Evolutionary conservation across 2,797 vertebrate species (phyloP), one percentile per base, ranked within the genome.

Genomic region (Chloroceryle inda): DNA sequence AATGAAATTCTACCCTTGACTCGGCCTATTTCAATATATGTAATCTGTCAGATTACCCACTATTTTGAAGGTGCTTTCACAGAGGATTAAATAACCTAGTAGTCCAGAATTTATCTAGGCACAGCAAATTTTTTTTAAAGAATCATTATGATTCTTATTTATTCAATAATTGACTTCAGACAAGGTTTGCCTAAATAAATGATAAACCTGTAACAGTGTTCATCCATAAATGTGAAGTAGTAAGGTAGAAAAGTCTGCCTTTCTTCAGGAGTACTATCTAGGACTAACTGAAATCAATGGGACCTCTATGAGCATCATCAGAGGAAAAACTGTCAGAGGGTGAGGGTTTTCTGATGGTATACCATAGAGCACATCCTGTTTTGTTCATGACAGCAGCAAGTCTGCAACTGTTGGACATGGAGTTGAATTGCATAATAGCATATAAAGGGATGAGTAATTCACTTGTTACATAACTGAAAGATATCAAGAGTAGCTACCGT

Each of bases 1-100:
- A 94, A 96, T 93, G 80, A 90, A 95, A 96, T 94, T 92, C 81
- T 35, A 68, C 78, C 85, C 61, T 95, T 93, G 91, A 89, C 74
- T 96, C 91, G 90, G 91, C 83, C 89, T 90, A 56, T 67, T 93
- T 95, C 85, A 90, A 94, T 95, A 94, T 92, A 90, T 50, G 4
- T 90, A 96, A 61, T 85, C 73, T 90, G 88, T 92, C 91, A 94
- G 79, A 92, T 96, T 97, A 93, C 49, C 71, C 67, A 29, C 59
- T 79, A 24, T 84, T 92, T 90, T 5, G 44, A 93, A 88, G 73
- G 71, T 95, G 52, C 74, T 64, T 79, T 93, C 91, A 79, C 44
- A 92, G 67, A 86, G 47, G 61, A 92, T 95, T 90, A 94, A 88
- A 82, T 92, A 83, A 87, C 59, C 52, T 58, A 31, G 13, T 88